Evolutionary conservation across 2,797 vertebrate genomes (phyloP), one percentile per base, ranked within the genome.

Genomic region (Spea hammondii): DNA sequence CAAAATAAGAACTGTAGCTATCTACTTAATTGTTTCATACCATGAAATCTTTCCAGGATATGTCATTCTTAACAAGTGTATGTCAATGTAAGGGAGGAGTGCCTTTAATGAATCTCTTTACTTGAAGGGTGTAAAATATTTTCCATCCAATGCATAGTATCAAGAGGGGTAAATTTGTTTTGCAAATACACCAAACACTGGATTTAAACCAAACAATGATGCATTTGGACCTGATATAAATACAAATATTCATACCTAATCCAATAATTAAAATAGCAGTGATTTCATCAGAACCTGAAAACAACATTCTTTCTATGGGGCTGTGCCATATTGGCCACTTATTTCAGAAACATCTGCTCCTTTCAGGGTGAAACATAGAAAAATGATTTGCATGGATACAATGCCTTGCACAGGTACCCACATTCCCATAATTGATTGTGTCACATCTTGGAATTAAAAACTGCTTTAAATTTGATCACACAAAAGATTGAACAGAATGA

Each of bases 71-170:
- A 54, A 32, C 74, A 66, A 76, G 69, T 50, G 55, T 72, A 81
- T 77, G 79, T 81, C 74, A 82, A 68, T 72, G 65, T 50, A 51
- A 77, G 79, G 74, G 79, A 72, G 70, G 70, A 73, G 79, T 82
- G 65, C 13, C 75, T 77, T 64, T 79, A 69, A 74, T 73, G 65
- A 69, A 72, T 73, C 79, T 64, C 70, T 77, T 46, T 77, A 48
- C 70, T 72, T 69, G 55, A 69, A 77, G 79, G 79, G 79, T 77
- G 79, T 77, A 77, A 81, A 81, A 44, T 65, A 57, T 64, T 82
- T 82, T 17, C 64, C 48, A 64, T 59, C 70, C 74, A 82, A 48
- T 72, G 45, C 71, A 70, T 54, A 72, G 64, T 76, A 82, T 73
- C 62, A 54, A 64, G 74, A 53, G 48, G 49, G 70, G 48, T 44